These are phyloP conservation scores for Rhea pennata DNA, from an alignment of 2,113 vertebrate genomes.

Conservation along the genomic window DNA sequence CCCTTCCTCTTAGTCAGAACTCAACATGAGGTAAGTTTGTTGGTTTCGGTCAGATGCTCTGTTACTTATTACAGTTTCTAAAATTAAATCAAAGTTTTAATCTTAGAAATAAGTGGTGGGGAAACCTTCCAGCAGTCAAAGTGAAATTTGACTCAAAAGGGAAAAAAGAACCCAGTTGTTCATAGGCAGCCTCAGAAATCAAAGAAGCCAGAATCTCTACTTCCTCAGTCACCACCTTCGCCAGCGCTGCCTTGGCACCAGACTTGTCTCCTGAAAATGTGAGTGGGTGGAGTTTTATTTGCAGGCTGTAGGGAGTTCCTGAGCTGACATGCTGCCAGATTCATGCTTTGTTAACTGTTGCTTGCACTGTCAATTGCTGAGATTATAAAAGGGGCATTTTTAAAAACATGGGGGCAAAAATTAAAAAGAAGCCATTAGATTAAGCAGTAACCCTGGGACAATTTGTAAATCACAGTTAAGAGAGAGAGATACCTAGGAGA, in stretches of 20 bases:
- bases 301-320: conserved; percentile 51
- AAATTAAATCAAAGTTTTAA: conserved; percentile 38
- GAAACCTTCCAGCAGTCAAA: conserved; percentile 15
- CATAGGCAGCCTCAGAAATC: conserved; percentile 18
- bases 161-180: not conserved
- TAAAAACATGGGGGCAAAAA: not conserved
- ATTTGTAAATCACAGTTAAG: conserved; percentile 10
- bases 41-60: not conserved
- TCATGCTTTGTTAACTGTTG: conserved; percentile 14
- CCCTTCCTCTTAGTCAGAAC: conserved; percentile 16
- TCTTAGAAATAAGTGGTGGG: conserved; percentile 16
- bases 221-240: not conserved
- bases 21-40: not conserved
- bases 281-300: conserved; percentile 37
- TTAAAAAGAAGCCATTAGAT: conserved; percentile 1
- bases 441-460: conserved; percentile 5
- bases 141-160: conserved; percentile 26
- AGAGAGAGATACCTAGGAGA: conserved; percentile 16
- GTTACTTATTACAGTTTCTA: conserved; percentile 22
- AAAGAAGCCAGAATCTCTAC: conserved; percentile 8
- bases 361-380: not conserved
- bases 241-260: conserved; percentile 1
- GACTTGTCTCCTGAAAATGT: conserved; percentile 1
- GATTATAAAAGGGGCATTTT: not conserved
- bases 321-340: not conserved